Conservation (phyloP, 2,888 invertebrate genomes). For the Galerucella pusilla region DNA sequence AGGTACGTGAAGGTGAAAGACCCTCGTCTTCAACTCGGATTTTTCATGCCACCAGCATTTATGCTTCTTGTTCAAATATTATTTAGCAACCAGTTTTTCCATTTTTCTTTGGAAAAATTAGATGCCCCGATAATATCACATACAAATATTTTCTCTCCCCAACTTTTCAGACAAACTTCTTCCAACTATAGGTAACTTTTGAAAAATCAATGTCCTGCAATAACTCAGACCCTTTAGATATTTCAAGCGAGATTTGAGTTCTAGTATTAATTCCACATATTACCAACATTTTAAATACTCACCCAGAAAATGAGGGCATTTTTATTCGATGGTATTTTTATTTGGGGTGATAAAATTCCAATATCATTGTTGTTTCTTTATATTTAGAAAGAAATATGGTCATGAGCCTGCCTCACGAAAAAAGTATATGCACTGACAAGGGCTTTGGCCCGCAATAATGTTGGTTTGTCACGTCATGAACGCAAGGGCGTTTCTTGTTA, state of each 20-base stretch:
- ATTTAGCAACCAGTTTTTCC: too few species aligned
- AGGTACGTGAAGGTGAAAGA: too few species aligned
- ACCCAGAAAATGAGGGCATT: constrained; percentile 22
- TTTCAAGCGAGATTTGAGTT: neutral
- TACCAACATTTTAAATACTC: constrained; percentile 21
- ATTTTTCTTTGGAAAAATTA: too few species aligned
- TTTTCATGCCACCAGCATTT: too few species aligned
- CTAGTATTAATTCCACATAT: constrained; percentile 17
- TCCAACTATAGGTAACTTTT: too few species aligned
- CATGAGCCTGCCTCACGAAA: constrained; percentile 45
- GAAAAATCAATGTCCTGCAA: neutral
- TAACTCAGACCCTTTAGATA: neutral
- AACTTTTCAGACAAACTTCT: too few species aligned
- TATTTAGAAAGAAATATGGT: constrained; percentile 46
- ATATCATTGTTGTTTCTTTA: constrained; percentile 40
- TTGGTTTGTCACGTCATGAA: constrained; percentile 44
- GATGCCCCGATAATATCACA: too few species aligned
- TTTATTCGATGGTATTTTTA: constrained; percentile 29
- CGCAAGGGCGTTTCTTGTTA: constrained; percentile 10
- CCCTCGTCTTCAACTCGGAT: too few species aligned
- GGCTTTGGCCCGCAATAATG: constrained; percentile 44
- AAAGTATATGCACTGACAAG: constrained; percentile 41
- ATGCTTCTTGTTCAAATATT: too few species aligned
- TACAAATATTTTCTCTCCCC: too few species aligned
- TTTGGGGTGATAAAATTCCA: constrained; percentile 41